phyloP scores from a whole-genome alignment of 2,113 vertebrate species.

The Pipa parva region DNA sequence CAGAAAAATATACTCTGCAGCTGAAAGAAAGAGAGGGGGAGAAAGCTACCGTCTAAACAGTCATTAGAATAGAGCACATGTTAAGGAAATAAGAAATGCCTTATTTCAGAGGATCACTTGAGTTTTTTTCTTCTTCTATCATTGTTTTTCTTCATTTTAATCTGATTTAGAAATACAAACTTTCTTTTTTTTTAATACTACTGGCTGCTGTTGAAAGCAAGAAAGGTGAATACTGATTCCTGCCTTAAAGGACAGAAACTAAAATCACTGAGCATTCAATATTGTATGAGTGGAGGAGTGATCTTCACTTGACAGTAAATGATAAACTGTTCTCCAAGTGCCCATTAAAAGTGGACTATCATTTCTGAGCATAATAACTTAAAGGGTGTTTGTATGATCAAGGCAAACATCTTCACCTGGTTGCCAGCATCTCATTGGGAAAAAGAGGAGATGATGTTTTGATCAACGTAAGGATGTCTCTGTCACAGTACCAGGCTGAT shows the following conservation, averaged over 20 bases:
- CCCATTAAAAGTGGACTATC: background rate
- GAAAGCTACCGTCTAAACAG: slow-evolving; percentile 34
- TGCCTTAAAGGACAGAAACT: background rate
- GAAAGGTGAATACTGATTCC: background rate
- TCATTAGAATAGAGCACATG: background rate
- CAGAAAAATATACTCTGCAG: slow-evolving; percentile 32
- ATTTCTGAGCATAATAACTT: background rate
- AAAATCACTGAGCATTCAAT: background rate
- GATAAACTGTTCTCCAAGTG: too few species aligned
- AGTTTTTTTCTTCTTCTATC: background rate
- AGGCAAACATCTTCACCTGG: background rate
- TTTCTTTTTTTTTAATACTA: background rate
- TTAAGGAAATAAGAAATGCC: background rate
- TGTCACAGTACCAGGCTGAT: slow-evolving; percentile 36
- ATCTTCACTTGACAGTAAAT: too few species aligned
- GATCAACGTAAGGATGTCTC: slow-evolving; percentile 38
- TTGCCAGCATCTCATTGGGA: slow-evolving; percentile 32
- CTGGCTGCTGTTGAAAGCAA: background rate
- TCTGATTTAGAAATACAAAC: background rate
- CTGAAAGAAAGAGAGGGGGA: slow-evolving; percentile 45
- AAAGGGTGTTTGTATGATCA: background rate
- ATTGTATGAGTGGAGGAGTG: too few species aligned
- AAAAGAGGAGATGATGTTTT: slow-evolving; percentile 36
- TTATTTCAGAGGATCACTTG: background rate
- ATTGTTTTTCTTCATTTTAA: background rate